A percentile compares a stretch with the other conserved stretches of the same genome.
Evolutionary conservation across 1,140 invertebrate genomes (phyloP).

Genomic region (Wasmannia auropunctata): DNA sequence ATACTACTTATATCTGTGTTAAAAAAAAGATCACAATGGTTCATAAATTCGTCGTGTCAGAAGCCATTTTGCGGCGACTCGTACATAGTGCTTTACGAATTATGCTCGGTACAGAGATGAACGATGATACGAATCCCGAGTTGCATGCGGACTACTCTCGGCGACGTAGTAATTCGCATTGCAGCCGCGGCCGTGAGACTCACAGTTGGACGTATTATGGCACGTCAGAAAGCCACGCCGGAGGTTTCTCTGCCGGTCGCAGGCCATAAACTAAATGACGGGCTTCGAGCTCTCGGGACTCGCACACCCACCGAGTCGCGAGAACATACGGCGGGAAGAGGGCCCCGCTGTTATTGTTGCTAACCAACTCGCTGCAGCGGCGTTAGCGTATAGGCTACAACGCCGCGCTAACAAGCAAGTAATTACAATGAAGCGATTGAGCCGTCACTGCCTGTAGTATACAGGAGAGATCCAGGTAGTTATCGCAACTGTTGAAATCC

Average conservation of each 20-base stretch:
- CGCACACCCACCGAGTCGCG: not conserved
- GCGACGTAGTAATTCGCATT: constrained; percentile 23
- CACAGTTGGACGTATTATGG: constrained; percentile 35
- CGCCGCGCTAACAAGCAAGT: constrained; percentile 60
- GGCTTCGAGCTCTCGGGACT: not conserved
- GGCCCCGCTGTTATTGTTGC: not conserved
- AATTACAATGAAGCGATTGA: constrained; percentile 75
- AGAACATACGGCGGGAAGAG: constrained; percentile 28
- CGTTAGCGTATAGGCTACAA: not conserved
- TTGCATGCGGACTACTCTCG: not conserved
- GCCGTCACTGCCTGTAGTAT: constrained; percentile 19
- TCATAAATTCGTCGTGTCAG: not conserved
- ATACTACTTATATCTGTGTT: no score
- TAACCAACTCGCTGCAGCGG: constrained; percentile 13
- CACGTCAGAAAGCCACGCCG: constrained; percentile 42
- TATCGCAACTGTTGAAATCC: constrained; percentile 70
- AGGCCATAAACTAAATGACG: constrained; percentile 55
- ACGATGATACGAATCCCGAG: constrained; percentile 35
- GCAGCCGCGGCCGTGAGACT: constrained; percentile 13
- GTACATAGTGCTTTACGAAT: constrained; percentile 28
- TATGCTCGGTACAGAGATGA: constrained; percentile 22
- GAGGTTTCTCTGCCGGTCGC: constrained; percentile 44
- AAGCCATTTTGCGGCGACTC: not conserved
- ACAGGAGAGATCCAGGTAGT: constrained; percentile 72
- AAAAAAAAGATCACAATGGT: not conserved